These are phyloP conservation scores for Ephydatia muelleri DNA, from an alignment of 37 sponge, comb jelly and placozoan species.

Conservation along the genomic window DNA sequence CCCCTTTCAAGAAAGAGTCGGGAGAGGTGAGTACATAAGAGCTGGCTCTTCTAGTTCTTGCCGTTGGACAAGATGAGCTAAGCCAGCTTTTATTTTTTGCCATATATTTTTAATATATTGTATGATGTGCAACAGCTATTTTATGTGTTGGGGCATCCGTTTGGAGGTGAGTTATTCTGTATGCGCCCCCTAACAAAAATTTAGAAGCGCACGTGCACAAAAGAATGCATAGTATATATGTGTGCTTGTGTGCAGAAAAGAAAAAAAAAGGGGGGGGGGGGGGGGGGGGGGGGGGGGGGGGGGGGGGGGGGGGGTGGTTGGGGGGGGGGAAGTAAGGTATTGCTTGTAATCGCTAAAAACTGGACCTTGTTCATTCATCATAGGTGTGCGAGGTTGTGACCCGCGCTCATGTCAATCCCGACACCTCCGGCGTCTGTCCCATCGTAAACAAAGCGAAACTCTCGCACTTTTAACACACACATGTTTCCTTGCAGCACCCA, in stretches of 20 bases:
- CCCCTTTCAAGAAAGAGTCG: constrained; percentile 64
- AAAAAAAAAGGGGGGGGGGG: background rate
- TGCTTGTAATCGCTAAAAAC: background rate
- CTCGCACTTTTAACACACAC: background rate
- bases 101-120: background rate
- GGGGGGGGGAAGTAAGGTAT: background rate
- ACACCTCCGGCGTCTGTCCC: background rate
- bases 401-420: background rate
- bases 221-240: too few relatives aligned
- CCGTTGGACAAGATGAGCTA: background rate
- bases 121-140: background rate
- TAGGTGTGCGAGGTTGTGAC: constrained; percentile 7
- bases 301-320: background rate
- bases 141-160: background rate
- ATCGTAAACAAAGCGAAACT: background rate
- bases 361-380: constrained; percentile 8
- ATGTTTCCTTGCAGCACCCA: background rate
- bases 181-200: background rate
- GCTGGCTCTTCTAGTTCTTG: background rate
- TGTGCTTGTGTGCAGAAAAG: background rate
- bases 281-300: background rate
- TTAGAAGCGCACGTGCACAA: background rate
- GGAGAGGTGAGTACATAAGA: constrained; percentile 16
- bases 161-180: background rate
- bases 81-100: background rate